A percentile compares a stretch with the other conserved stretches of the same genome.
Conservation (phyloP, 2,888 invertebrate genomes). For the Meiosimyza platycephala region DNA sequence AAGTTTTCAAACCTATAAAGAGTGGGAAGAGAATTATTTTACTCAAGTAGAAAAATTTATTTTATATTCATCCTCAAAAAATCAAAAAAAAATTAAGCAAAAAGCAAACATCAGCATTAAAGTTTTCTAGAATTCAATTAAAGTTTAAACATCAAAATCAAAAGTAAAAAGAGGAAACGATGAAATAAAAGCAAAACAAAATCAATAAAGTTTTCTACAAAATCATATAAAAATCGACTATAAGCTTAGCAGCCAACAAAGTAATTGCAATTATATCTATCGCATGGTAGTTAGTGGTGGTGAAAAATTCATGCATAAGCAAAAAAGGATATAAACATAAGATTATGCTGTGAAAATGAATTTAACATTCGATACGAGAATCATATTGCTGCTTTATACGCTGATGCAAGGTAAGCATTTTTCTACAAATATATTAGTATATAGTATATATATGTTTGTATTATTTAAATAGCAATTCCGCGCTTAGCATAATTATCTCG, state of each 20-base stretch:
- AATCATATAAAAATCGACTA: background rate
- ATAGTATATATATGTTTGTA: too few species aligned
- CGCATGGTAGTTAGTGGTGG: too few species aligned
- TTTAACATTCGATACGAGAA: constrained; percentile 61
- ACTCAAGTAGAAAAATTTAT: too few species aligned
- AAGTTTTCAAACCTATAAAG: too few species aligned
- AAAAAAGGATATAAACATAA: constrained; percentile 44
- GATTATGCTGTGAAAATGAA: constrained; percentile 66
- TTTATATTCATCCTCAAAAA: too few species aligned
- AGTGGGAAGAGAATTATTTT: too few species aligned
- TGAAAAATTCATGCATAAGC: background rate
- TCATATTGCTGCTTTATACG: constrained; percentile 60
- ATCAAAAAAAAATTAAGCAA: too few species aligned
- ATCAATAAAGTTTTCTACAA: background rate
- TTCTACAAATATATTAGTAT: too few species aligned
- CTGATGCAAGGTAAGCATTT: constrained; percentile 51
- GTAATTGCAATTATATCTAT: constrained; percentile 1
- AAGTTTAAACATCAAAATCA: background rate
- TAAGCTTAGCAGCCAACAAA: background rate
- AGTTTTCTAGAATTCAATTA: too few species aligned
- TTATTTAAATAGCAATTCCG: too few species aligned
- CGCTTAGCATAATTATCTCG: too few species aligned
- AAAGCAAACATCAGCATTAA: too few species aligned
- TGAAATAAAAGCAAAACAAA: background rate
- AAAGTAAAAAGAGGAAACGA: background rate